phyloP scores from a whole-genome alignment of 2,113 vertebrate species.

The Aptenodytes patagonicus region DNA sequence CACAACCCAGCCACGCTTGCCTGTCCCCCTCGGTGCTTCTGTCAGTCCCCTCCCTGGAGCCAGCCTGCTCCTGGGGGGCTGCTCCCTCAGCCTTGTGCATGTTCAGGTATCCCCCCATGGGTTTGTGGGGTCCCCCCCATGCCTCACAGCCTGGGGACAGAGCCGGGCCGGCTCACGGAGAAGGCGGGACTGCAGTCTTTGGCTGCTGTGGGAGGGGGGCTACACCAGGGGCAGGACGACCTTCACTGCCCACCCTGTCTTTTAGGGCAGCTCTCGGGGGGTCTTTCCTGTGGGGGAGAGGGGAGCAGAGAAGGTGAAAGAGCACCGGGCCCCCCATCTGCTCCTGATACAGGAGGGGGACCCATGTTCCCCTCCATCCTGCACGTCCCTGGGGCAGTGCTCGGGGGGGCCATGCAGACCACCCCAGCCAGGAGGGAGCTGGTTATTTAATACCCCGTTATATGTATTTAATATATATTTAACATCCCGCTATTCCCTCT shows the following conservation, averaged over 20 bases:
- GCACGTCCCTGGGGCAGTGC: background rate
- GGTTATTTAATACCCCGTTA: background rate
- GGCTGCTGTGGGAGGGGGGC: accelerated
- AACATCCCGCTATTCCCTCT: background rate
- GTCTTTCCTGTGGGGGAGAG: accelerated
- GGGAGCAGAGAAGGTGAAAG: background rate
- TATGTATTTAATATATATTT: background rate
- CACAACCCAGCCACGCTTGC: background rate
- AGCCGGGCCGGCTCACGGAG: background rate
- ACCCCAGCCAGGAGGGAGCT: background rate
- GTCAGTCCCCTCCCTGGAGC: background rate
- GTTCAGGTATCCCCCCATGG: background rate
- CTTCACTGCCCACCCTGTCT: background rate
- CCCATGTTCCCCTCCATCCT: accelerated
- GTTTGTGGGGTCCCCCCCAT: background rate
- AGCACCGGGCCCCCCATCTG: accelerated
- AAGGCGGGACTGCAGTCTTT: background rate
- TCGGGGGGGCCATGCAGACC: background rate
- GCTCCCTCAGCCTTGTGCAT: accelerated
- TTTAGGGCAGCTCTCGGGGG: background rate
- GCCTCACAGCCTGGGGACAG: background rate
- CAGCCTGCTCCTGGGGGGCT: background rate
- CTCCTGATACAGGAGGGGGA: background rate
- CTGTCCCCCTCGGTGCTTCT: accelerated
- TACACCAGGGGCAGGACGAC: accelerated